phyloP scores from a whole-genome alignment of 2,888 invertebrate species.

The Platerodrilus igneus region DNA sequence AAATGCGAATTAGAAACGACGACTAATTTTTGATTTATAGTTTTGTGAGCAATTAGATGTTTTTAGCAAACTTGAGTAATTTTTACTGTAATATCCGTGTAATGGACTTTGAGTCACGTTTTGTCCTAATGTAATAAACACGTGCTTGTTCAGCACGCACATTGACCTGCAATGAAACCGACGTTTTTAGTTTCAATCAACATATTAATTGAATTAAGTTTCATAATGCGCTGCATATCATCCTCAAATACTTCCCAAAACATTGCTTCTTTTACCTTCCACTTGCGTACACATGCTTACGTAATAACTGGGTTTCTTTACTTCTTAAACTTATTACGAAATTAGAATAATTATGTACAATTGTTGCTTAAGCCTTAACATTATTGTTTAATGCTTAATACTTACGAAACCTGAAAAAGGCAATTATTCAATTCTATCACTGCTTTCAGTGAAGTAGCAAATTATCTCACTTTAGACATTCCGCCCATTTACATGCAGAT shows the following conservation, averaged over 20 bases:
- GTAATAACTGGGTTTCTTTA: no score
- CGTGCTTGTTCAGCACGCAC: slow-evolving; percentile 36
- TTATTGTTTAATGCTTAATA: no score
- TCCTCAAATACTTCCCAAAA: slow-evolving; percentile 40
- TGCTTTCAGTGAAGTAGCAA: no score
- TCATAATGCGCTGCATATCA: slow-evolving; percentile 34
- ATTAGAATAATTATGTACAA: no score
- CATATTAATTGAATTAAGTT: slow-evolving; percentile 44
- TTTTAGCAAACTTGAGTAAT: no score
- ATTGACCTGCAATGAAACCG: slow-evolving; percentile 43
- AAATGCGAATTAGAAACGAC: slow-evolving; percentile 18
- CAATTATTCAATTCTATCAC: no score
- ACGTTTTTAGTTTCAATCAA: slow-evolving; percentile 47
- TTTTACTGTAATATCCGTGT: slow-evolving; percentile 19
- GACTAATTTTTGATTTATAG: slow-evolving; percentile 19
- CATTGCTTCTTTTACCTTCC: slow-evolving; percentile 24
- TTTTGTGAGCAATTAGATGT: no score
- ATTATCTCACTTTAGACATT: no score
- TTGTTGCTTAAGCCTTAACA: no score
- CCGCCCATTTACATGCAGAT: slow-evolving; percentile 46
- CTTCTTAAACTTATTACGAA: no score
- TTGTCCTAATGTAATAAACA: slow-evolving; percentile 41
- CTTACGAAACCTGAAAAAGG: no score
- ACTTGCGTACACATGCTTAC: no score
- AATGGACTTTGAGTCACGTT: slow-evolving; percentile 40